Evolutionary conservation across 2,113 vertebrate species (phyloP).

Genomic region (Brachyhypopomus gauderio): DNA sequence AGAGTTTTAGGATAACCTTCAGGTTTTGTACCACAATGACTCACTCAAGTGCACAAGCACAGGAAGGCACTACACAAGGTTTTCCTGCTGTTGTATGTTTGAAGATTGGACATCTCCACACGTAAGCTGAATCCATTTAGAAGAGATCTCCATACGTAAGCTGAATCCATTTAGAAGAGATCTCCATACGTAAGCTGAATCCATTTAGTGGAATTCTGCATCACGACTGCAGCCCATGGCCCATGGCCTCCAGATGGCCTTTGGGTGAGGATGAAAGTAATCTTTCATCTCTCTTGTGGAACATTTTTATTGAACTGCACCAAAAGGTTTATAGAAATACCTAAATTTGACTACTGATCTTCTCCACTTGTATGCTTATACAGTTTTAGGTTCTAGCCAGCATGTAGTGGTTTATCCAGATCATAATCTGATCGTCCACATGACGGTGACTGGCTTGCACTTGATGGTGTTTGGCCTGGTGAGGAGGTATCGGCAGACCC

Average conservation of each 20-base stretch:
- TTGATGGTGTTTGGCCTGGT: too few species aligned
- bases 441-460: constrained; percentile 27
- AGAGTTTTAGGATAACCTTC: neutral
- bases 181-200: too few species aligned
- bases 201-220: neutral
- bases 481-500: constrained; percentile 15
- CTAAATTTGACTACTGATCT: neutral
- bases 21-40: constrained; percentile 12
- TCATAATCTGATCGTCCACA: too few species aligned
- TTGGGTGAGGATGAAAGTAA: constrained; percentile 24
- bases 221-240: neutral
- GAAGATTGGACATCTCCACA: constrained; percentile 11
- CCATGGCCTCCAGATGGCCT: constrained; percentile 31
- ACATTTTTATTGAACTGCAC: constrained; percentile 40
- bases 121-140: neutral
- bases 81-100: constrained; percentile 6
- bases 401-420: too few species aligned
- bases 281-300: too few species aligned
- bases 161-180: too few species aligned
- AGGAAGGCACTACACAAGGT: constrained; percentile 29
- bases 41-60: constrained; percentile 22
- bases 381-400: neutral
- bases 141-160: too few species aligned
- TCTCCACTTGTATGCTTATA: neutral
- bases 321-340: constrained; percentile 24